Percentiles rank a stretch among this genome's conserved stretches.
These are phyloP conservation scores for Zaprionus camerounensis DNA, from an alignment of 1,140 invertebrate genomes.

Conservation along the genomic window DNA sequence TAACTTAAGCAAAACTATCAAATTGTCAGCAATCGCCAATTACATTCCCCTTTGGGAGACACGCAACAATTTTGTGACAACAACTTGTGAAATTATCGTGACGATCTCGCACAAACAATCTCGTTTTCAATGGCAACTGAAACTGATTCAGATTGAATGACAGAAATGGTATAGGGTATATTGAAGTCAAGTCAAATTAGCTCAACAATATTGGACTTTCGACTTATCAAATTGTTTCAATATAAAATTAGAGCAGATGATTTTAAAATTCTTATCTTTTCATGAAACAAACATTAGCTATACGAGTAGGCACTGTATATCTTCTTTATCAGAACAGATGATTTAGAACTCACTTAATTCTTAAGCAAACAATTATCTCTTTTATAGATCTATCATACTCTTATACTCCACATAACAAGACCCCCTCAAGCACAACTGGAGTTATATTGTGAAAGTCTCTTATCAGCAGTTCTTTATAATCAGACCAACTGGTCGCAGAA, in stretches of 20 bases:
- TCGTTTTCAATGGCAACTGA: constrained; percentile 10
- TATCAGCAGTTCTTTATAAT: constrained; percentile 16
- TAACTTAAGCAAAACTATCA: constrained; percentile 22
- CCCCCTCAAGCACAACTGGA: constrained; percentile 7
- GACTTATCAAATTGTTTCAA: neutral
- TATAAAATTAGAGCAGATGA: neutral
- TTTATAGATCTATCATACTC: neutral
- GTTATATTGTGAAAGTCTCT: constrained; percentile 12
- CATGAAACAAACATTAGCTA: neutral
- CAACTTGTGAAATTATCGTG: constrained; percentile 28
- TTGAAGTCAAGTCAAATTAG: neutral
- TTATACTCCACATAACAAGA: neutral
- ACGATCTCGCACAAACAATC: constrained; percentile 24
- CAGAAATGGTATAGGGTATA: neutral
- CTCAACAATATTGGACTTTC: neutral
- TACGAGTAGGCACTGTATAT: neutral
- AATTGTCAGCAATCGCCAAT: constrained; percentile 36
- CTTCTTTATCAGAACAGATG: neutral
- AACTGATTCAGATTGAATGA: neutral
- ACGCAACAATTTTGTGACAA: constrained; percentile 50
- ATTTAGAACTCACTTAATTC: neutral
- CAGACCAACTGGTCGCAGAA: no score
- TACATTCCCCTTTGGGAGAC: constrained; percentile 26
- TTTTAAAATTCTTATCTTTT: neutral
- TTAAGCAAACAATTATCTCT: neutral